phyloP scores from a whole-genome alignment of 2,113 vertebrate species.

The Callipepla californica region DNA sequence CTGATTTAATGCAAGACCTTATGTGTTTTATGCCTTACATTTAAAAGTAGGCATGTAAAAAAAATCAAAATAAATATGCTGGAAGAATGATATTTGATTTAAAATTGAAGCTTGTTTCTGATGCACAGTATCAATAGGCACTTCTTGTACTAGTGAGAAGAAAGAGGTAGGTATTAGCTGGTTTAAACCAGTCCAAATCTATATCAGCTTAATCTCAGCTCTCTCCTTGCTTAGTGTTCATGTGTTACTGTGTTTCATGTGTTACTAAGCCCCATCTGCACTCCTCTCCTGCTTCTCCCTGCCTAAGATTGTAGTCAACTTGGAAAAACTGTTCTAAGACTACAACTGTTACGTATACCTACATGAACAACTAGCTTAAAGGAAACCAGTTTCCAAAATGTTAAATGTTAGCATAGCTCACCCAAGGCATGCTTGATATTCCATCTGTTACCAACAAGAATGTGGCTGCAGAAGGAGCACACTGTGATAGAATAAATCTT shows the following conservation, averaged over 20 bases:
- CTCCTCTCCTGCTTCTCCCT: background rate
- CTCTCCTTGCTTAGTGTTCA: background rate
- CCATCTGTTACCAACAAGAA: background rate
- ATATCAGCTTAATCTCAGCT: background rate
- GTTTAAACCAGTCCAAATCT: background rate
- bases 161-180: background rate
- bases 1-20: background rate
- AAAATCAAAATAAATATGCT: background rate
- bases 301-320: background rate
- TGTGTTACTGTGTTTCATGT: background rate
- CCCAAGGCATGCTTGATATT: background rate
- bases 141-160: background rate
- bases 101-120: background rate
- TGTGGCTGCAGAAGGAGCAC: background rate
- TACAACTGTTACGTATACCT: background rate
- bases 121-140: background rate
- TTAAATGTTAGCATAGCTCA: conserved; percentile 16
- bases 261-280: background rate
- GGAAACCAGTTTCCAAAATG: background rate
- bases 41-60: background rate
- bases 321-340: background rate
- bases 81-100: background rate
- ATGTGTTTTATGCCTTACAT: background rate
- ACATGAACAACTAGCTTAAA: background rate
- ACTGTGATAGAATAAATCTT: background rate